A percentile compares a stretch with the other conserved stretches of the same genome.
Evolutionary conservation across 2,888 invertebrate genomes (phyloP).

Genomic region (Willowsia nigromaculata): DNA sequence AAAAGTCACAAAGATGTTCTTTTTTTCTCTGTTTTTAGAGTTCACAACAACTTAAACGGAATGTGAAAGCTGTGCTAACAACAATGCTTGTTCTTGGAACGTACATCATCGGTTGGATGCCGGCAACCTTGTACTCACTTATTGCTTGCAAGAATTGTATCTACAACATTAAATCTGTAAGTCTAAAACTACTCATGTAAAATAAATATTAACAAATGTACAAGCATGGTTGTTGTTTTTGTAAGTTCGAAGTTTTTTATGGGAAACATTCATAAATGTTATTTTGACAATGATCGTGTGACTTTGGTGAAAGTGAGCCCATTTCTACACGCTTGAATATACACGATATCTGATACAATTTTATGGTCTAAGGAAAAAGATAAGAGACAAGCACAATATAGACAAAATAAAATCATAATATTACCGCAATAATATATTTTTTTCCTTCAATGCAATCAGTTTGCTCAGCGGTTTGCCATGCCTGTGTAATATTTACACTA

Average conservation of each 20-base stretch:
- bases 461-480: background rate
- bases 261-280: too few relatives aligned
- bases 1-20: background rate
- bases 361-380: background rate
- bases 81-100: constrained; percentile 85
- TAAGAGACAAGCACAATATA: background rate
- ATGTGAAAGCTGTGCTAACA: constrained; percentile 83
- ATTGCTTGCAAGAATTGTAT: constrained; percentile 83
- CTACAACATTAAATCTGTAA: constrained; percentile 78
- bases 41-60: constrained; percentile 79
- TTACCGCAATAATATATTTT: background rate
- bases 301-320: background rate
- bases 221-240: too few relatives aligned
- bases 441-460: background rate
- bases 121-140: constrained; percentile 83
- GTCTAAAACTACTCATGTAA: background rate
- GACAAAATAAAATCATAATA: background rate
- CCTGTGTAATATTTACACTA: background rate
- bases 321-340: too few relatives aligned
- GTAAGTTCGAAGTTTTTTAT: too few relatives aligned
- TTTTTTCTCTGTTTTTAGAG: constrained; percentile 72
- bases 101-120: constrained; percentile 84
- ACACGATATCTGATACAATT: background rate
- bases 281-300: too few relatives aligned
- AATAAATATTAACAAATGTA: background rate